These are phyloP conservation scores for Thryonomys swinderianus DNA, from an alignment of 2,113 vertebrate species.

Conservation along the genomic window DNA sequence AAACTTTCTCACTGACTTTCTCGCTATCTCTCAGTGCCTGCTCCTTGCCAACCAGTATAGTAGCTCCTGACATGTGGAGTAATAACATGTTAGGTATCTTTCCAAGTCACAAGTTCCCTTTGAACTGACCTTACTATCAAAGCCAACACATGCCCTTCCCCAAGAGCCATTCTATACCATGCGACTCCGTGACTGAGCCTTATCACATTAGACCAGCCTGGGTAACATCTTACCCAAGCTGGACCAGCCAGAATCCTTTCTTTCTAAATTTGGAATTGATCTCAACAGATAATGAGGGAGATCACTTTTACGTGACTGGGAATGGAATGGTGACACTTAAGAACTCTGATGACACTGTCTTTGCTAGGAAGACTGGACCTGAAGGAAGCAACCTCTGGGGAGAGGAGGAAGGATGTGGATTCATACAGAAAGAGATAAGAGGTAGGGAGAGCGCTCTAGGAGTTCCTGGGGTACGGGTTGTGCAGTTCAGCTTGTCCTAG, in stretches of 20 bases:
- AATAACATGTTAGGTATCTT: neutral
- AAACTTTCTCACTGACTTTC: neutral
- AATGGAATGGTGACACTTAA: neutral
- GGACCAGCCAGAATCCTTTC: neutral
- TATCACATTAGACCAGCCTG: neutral
- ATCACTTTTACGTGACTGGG: neutral
- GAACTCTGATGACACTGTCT: neutral
- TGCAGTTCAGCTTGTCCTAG: neutral
- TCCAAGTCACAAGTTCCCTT: neutral
- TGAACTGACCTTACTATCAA: neutral
- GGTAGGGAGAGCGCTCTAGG: rapidly evolving
- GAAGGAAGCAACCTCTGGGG: neutral
- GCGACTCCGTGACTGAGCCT: neutral
- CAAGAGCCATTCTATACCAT: neutral
- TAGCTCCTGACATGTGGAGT: neutral
- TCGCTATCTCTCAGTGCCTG: neutral
- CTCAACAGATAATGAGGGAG: neutral
- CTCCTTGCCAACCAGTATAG: neutral
- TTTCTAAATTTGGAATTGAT: neutral
- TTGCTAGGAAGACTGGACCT: neutral
- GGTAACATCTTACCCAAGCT: neutral
- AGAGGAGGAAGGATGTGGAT: neutral
- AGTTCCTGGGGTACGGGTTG: neutral
- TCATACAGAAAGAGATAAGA: neutral
- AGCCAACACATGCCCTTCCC: neutral